These are phyloP conservation scores for Drosophila equinoxialis DNA, from an alignment of 1,140 invertebrate species.

Conservation along the genomic window DNA sequence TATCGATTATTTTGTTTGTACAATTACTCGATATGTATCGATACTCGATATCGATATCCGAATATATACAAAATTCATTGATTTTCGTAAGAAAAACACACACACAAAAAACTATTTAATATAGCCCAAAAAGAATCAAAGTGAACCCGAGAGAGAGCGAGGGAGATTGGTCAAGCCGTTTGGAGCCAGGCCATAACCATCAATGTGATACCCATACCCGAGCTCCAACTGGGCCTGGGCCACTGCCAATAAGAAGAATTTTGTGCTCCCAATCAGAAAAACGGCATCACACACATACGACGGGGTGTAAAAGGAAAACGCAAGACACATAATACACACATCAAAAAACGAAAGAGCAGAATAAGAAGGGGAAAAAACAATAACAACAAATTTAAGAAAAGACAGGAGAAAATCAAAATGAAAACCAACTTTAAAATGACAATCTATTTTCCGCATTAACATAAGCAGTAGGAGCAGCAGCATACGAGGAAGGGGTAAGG, in stretches of 20 bases:
- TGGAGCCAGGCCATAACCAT: conserved; percentile 40
- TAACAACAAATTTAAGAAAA: conserved; percentile 22
- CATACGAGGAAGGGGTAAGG: conserved; percentile 24
- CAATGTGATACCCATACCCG: conserved; percentile 29
- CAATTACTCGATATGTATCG: no score
- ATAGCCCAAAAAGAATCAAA: conserved; percentile 45
- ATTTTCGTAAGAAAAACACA: conserved; percentile 77
- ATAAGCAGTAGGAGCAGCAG: conserved; percentile 8
- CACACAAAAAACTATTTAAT: conserved; percentile 58
- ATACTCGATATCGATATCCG: conserved; percentile 20
- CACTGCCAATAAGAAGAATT: conserved; percentile 56
- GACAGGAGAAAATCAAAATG: conserved; percentile 12
- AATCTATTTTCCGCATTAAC: conserved; percentile 15
- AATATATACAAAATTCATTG: conserved; percentile 81
- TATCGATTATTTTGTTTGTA: no score
- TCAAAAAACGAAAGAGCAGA: conserved; percentile 40
- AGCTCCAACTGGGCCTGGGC: conserved; percentile 33
- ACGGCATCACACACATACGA: conserved; percentile 9
- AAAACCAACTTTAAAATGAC: conserved; percentile 10
- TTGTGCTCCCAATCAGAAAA: conserved; percentile 70
- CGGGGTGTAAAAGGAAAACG: conserved; percentile 54
- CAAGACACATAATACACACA: conserved; percentile 30
- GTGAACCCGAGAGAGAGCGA: conserved; percentile 27
- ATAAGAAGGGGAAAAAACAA: conserved; percentile 4
- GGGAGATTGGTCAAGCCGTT: conserved; percentile 55